Evolutionary conservation across 2,113 vertebrate species (phyloP), one percentile per base, ranked within the genome.

Genomic region (Neolamprologus tretocephalus): DNA sequence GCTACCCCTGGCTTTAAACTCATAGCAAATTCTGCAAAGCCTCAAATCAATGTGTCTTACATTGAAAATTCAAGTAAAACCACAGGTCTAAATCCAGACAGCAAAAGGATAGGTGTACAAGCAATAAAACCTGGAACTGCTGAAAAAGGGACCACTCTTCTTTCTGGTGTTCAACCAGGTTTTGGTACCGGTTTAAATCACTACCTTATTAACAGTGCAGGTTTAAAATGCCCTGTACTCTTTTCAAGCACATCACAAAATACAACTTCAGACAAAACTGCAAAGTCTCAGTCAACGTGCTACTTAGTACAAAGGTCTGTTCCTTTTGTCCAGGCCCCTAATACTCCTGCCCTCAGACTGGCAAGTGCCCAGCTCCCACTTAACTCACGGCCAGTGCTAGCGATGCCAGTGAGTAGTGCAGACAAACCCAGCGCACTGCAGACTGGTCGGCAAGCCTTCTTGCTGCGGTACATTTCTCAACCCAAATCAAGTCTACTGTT

Each of bases 21-120:
- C n/a, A 94, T 97, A 83, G 95, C 96, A 4, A 95, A 93, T 85
- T 95, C 96, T 26, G 71, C 90, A 81, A 94, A 91, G 87, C 95
- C 97, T 80, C 95, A 96, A 83, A 96, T 97, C 28, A 97, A 96
- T 83, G 93, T 97, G n/a, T 96, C 97, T 5, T 96, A 95, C 86
- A 82, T 90, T 63, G 94, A 96, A 82, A 94, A 66, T 71, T 61
- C 88, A 17, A 81, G 35, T 84, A 95, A 94, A 63, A 28, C 91
- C 16, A 68, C 90, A 42, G 89, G 91, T 40, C 45, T 90, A 7
- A 86, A 93, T 85, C 83, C 93, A 78, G 96, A 91, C 55, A 88
- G 90, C 47, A 92, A 91, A 17, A 89, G 82, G 73, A 66, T 91
- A 23, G 90, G 91, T 71, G 80, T 89, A 35, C 81, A 93, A 11